These are phyloP conservation scores for Galaxea fascicularis DNA, from an alignment of 92 coral and sea anemone species.

Conservation along the genomic window DNA sequence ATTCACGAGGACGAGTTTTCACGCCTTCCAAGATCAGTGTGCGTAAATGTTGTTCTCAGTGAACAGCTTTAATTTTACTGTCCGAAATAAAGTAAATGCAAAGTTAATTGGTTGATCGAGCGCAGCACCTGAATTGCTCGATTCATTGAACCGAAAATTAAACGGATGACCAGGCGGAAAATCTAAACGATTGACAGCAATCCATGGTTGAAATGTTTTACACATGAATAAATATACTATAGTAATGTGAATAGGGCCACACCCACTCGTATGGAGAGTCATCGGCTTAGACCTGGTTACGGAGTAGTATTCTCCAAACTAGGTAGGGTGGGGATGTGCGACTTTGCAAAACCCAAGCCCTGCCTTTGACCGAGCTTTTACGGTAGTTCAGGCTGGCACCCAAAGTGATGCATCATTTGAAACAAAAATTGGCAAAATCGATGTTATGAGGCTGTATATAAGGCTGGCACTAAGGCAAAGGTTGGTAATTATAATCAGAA, in stretches of 20 bases:
- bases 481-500: no score
- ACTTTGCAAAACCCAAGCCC: no score
- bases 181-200: not conserved
- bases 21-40: not conserved
- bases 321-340: no score
- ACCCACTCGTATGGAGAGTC: not conserved
- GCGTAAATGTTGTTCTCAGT: not conserved
- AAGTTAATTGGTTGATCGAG: conserved; percentile 2
- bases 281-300: not conserved
- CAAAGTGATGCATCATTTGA: no score
- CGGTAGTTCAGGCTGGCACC: no score
- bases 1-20: not conserved
- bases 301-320: not conserved
- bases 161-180: conserved; percentile 7
- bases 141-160: conserved; percentile 10
- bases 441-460: no score
- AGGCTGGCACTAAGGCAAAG: no score
- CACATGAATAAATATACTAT: not conserved
- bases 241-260: not conserved
- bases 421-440: no score
- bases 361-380: no score
- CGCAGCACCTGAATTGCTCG: conserved; percentile 7
- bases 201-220: not conserved
- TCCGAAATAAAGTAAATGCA: not conserved
- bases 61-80: not conserved